Evolutionary conservation across 2,888 invertebrate genomes (phyloP), one percentile per base, ranked within the genome.

Genomic region (Rhorus exstirpatorius): DNA sequence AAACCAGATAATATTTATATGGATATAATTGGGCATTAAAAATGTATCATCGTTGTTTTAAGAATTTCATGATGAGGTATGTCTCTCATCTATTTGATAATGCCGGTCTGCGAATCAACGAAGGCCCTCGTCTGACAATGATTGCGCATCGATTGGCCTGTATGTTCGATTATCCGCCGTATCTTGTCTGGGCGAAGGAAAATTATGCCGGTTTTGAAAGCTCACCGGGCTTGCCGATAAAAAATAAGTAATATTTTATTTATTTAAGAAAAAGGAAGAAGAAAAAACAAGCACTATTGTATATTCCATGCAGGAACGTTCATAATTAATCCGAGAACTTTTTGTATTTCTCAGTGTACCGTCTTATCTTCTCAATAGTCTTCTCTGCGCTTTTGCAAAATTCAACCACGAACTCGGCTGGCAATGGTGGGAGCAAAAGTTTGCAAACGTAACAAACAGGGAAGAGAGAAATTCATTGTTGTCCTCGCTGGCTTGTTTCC

Each of bases 401-500:
- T 85, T 87, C 8, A 90, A 90, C 1, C 88, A 88, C 63, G 86
- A 87, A 68, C 88, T 87, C 3, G 90, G 89, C 31, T 89, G 90
- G 88, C 85, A 87, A 71, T 90, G 89, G 70, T 83, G 91, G 61
- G 83, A 86, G 53, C 81, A 87, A 53, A 89, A 86, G 80, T 84
- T 86, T 58, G 83, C 58, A 2, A 83, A 83, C 12, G 83, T 83
- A 6, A 83, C 79, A 31, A 88, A 89, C 51, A 78, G 85, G 17
- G 90, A 90, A 31, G 91, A 91, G 67, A 91, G 85, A 55, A 85
- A 88, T 68, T 87, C 87, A 38, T 71, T 92, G 31, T 76, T 92
- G n/a, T 88, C 89, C 3, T 88, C 91, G n/a, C 84, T 91, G 35
- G 89, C 90, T 7, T 92, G 92, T 65, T 91, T 92, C 72, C 89